phyloP scores from a whole-genome alignment of 2,888 invertebrate genomes.

The Thereva unica region DNA sequence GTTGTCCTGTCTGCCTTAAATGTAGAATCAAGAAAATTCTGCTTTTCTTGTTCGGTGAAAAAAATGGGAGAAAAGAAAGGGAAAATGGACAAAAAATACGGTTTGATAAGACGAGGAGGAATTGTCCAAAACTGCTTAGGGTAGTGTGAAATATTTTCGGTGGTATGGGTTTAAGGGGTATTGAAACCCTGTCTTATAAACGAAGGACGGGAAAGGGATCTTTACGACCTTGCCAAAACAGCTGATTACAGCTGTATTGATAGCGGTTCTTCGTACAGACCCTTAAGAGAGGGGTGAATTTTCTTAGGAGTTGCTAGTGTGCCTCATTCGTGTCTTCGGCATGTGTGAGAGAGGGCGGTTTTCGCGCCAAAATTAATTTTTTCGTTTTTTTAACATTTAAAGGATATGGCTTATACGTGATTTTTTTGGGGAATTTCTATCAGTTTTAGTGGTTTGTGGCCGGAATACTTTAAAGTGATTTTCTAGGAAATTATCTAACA shows the following conservation, averaged over 20 bases:
- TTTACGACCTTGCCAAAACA: conserved; percentile 31
- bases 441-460: not conserved
- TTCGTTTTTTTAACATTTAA: not conserved
- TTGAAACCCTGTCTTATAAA: conserved; percentile 1
- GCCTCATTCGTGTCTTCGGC: conserved; percentile 24
- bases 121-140: too few species aligned
- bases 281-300: conserved; percentile 32
- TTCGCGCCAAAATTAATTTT: conserved; percentile 25
- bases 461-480: too few species aligned
- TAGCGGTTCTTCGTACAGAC: conserved; percentile 3
- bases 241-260: conserved; percentile 25
- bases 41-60: too few species aligned
- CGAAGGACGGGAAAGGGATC: conserved; percentile 6
- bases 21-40: too few species aligned
- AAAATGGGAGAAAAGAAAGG: too few species aligned
- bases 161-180: conserved; percentile 11
- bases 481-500: too few species aligned
- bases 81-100: too few species aligned
- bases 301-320: conserved; percentile 5
- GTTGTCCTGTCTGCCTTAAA: too few species aligned
- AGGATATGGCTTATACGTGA: conserved; percentile 11
- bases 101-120: too few species aligned
- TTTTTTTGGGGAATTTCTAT: conserved; percentile 10
- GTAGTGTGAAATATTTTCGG: conserved; percentile 7
- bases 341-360: conserved; percentile 34